Base-by-base conservation (phyloP, 53 echinoderm and acorn worm genomes). In the Astropecten irregularis region DNA sequence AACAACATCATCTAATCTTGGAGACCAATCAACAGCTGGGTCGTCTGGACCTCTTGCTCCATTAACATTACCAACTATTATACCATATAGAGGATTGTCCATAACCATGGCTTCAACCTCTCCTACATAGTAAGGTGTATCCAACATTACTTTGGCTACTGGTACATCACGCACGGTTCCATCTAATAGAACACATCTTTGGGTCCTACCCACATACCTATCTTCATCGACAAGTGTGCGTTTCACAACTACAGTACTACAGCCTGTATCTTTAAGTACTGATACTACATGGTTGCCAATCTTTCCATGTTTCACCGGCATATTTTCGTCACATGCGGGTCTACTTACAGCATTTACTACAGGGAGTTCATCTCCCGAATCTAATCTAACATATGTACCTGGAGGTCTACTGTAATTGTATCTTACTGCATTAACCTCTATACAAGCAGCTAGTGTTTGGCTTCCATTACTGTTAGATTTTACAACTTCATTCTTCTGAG, bases 171-270 rank as follows among this genome's bases (percentile, higher is more conserved):
- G 48, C 16, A 91, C 77, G 27, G 91, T 84, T 20, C 91, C 88
- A 77, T 91, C 84, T 42, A 88, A 53, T 14, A 91, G 29, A 53
- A 59, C 69, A 37, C 88, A 88, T 27, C 21, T 44, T 68, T 76
- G 67, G 20, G 15, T 37, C 63, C 34, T 37, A 14, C 84, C 84
- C 10, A 59, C 59, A 32, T 69, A 79, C 63, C 88, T 64, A 16
- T 83, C 40, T 0, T 58, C 31, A 21, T 40, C n/a, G 9, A 88
- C 77, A 14, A 91, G 54, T 21, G 52, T 64, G 31, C 64, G 58
- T 62, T 68, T 87, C 28, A 91, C 91, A 15, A 83, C 84, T 36
- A 84, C 71, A n/a, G 87, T 84, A 34, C 71, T 87, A 53, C 88
- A 83, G 3, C 88, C 91, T n/a, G n/a, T n/a, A n/a, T n/a, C n/a